A percentile compares a stretch with the other conserved stretches of the same genome.
These are phyloP conservation scores for Pseudomyrmex flavicornis DNA, from an alignment of 1,140 invertebrate genomes.

Conservation along the genomic window DNA sequence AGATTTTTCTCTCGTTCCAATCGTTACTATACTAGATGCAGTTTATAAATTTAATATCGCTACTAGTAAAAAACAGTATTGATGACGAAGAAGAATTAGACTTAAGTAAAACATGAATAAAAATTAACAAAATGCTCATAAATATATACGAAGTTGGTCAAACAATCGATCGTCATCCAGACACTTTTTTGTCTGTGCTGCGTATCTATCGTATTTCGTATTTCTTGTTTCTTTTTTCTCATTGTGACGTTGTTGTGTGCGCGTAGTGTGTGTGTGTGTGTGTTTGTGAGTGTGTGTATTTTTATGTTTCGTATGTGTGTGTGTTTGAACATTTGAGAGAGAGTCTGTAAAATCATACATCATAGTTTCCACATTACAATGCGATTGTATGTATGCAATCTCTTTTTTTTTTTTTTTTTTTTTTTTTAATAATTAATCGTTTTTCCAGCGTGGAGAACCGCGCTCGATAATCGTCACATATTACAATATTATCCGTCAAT, in stretches of 20 bases:
- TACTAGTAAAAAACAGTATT: constrained; percentile 60
- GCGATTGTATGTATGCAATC: constrained; percentile 60
- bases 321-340: constrained; percentile 24
- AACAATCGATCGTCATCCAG: constrained; percentile 79
- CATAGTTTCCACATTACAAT: constrained; percentile 30
- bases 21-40: constrained; percentile 78
- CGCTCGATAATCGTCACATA: constrained; percentile 34
- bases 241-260: too few relatives aligned
- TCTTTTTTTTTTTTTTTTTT: too few relatives aligned
- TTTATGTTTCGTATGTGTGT: constrained; percentile 9
- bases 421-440: constrained; percentile 19
- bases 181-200: constrained; percentile 67
- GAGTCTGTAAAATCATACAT: constrained; percentile 46
- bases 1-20: constrained; percentile 63
- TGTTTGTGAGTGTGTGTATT: constrained; percentile 13
- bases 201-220: constrained; percentile 56
- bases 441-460: constrained; percentile 39
- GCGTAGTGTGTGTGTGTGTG: constrained; percentile 53
- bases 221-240: constrained; percentile 69
- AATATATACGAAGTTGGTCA: constrained; percentile 80
- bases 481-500: constrained; percentile 46
- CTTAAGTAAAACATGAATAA: constrained; percentile 83
- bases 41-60: constrained; percentile 50
- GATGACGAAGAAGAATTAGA: constrained; percentile 76
- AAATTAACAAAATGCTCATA: constrained; percentile 84